A percentile compares a stretch with the other conserved stretches of the same genome.
Evolutionary conservation across 2,113 vertebrate genomes (phyloP).

Genomic region (Lepisosteus oculatus): DNA sequence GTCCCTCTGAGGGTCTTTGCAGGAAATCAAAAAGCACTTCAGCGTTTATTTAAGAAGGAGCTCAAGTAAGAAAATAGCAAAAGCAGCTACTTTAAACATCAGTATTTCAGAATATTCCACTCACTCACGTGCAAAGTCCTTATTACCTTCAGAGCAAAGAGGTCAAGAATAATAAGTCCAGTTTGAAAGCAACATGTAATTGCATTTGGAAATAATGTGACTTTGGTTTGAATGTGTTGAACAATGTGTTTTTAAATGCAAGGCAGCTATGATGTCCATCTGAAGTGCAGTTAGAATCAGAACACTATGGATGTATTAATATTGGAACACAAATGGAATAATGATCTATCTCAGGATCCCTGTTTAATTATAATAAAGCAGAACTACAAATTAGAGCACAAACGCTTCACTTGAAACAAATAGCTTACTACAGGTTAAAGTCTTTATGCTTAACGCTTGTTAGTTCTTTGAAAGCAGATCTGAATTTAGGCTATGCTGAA

Average conservation of each 20-base stretch:
- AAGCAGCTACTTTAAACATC: background rate
- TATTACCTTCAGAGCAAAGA: slow-evolving; percentile 17
- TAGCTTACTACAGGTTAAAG: no score
- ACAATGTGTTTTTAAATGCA: no score
- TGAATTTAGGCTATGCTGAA: background rate
- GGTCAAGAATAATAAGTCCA: slow-evolving; percentile 29
- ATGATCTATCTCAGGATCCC: no score
- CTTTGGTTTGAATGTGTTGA: background rate
- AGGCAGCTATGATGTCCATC: no score
- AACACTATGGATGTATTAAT: no score
- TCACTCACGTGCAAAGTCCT: slow-evolving; percentile 18
- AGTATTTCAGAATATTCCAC: no score
- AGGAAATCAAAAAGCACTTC: background rate
- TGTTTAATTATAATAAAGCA: no score
- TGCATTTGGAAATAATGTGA: slow-evolving; percentile 48
- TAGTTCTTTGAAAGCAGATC: background rate
- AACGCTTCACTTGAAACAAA: no score
- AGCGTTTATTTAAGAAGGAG: slow-evolving; percentile 3
- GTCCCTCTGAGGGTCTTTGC: background rate
- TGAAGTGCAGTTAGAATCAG: no score
- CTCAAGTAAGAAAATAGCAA: background rate
- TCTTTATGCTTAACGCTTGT: background rate
- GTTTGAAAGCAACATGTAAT: slow-evolving; percentile 41
- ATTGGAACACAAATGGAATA: no score
- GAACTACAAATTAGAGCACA: no score